A percentile compares a stretch with the other conserved stretches of the same genome.
Evolutionary conservation across 2,113 vertebrate species (phyloP).

Genomic region (Seriola quinqueradiata): DNA sequence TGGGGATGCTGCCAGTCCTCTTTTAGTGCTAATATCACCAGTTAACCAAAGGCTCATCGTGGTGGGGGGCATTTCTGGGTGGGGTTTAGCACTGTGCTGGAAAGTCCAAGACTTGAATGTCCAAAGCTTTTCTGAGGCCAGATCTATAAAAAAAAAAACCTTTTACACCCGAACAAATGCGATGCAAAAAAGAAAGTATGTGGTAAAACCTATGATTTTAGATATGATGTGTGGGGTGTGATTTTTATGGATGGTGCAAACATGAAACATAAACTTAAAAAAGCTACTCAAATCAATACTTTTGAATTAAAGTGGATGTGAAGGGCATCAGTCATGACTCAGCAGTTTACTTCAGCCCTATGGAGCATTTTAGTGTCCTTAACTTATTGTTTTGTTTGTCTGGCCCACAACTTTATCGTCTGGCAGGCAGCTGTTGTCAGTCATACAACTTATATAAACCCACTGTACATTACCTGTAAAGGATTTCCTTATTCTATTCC

Average conservation of each 20-base stretch:
- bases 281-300: neutral
- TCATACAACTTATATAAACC: too few species aligned
- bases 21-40: neutral
- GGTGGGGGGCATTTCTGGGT: neutral
- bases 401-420: too few species aligned
- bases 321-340: neutral
- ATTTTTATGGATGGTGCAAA: neutral
- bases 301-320: neutral
- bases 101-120: neutral
- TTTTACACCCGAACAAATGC: neutral
- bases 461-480: too few species aligned
- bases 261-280: neutral
- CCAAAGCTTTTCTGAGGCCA: neutral
- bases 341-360: neutral
- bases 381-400: neutral
- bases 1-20: neutral
- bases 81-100: conserved; percentile 6
- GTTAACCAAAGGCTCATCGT: neutral
- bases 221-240: neutral
- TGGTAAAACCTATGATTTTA: neutral
- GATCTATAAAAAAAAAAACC: neutral
- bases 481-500: too few species aligned
- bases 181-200: neutral
- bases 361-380: too few species aligned
- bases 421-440: too few species aligned